Percentiles rank a stretch among this genome's conserved stretches.
These are phyloP conservation scores for Torymus aiolomorphi DNA, from an alignment of 2,888 invertebrate species.

Conservation along the genomic window DNA sequence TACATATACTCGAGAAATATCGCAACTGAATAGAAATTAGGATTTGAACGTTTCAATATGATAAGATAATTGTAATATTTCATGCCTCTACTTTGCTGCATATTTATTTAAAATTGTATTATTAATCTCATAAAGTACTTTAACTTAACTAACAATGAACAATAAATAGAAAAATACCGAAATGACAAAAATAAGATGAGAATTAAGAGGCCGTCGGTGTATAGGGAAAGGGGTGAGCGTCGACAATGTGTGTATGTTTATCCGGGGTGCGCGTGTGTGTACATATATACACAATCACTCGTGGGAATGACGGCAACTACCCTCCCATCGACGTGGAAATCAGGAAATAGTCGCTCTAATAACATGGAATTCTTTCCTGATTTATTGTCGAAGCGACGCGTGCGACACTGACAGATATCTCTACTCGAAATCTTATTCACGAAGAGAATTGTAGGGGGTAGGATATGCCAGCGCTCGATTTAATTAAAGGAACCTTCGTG, in stretches of 20 bases:
- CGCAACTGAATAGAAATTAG: too few species aligned
- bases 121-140: too few species aligned
- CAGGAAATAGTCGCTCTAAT: conserved; percentile 61
- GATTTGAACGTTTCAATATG: too few species aligned
- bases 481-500: conserved; percentile 31
- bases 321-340: conserved; percentile 59
- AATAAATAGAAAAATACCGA: too few species aligned
- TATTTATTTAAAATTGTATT: too few species aligned
- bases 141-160: too few species aligned
- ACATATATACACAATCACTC: conserved; percentile 42
- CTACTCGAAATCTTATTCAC: conserved; percentile 13
- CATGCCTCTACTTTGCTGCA: too few species aligned
- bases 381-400: conserved; percentile 61
- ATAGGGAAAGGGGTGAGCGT: conserved; percentile 3
- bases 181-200: too few species aligned
- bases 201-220: neutral
- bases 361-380: conserved; percentile 64
- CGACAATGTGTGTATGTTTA: conserved; percentile 24
- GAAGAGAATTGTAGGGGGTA: conserved; percentile 1
- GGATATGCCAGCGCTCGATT: neutral
- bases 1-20: too few species aligned
- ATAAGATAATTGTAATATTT: too few species aligned
- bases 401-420: conserved; percentile 34
- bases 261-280: neutral
- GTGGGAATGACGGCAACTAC: conserved; percentile 59